These are phyloP conservation scores for Casuarius casuarius DNA, from an alignment of 2,113 vertebrate genomes.

Conservation along the genomic window DNA sequence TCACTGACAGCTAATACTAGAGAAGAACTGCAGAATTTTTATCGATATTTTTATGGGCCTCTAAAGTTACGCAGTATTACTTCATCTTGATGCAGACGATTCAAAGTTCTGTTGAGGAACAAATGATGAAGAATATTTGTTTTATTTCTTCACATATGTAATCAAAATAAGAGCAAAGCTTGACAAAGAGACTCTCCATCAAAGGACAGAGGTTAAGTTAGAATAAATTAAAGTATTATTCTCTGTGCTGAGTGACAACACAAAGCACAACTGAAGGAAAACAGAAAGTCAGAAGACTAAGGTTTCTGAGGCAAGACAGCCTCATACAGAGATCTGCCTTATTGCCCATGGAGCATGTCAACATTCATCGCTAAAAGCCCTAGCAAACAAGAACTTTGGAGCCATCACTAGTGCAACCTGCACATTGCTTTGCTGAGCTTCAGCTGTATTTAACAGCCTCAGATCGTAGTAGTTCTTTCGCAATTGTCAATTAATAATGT, in stretches of 20 bases:
- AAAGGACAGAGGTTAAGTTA: background rate
- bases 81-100: background rate
- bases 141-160: background rate
- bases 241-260: background rate
- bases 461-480: background rate
- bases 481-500: background rate
- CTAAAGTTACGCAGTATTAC: background rate
- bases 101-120: background rate
- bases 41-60: background rate
- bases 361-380: background rate
- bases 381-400: background rate
- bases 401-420: fast-evolving
- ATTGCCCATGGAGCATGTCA: fast-evolving
- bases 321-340: background rate
- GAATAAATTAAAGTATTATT: background rate
- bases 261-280: background rate
- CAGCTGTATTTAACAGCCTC: background rate
- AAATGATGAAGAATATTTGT: background rate
- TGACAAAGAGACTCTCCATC: fast-evolving
- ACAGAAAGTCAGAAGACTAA: background rate
- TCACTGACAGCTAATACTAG: background rate
- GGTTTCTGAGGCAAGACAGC: background rate
- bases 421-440: background rate
- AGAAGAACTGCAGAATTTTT: background rate
- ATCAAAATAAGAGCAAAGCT: background rate